These are phyloP conservation scores for Octodon degus DNA, from an alignment of 2,113 vertebrate genomes.

Conservation along the genomic window DNA sequence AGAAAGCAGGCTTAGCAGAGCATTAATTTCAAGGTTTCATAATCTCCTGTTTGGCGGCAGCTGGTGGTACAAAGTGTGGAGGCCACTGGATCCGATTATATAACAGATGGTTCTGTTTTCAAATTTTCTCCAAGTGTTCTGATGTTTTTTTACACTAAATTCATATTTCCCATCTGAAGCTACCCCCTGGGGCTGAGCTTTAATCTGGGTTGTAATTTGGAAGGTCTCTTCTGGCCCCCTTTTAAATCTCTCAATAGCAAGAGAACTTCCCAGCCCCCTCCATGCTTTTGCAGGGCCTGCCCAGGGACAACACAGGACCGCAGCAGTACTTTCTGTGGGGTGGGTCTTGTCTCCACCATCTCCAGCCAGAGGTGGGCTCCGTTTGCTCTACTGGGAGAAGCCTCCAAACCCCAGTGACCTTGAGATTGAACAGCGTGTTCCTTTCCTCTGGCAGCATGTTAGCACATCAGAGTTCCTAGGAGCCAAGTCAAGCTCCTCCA, in stretches of 20 bases:
- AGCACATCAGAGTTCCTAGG: constrained; percentile 65
- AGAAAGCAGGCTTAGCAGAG: constrained; percentile 79
- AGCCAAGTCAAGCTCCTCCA: constrained; percentile 67
- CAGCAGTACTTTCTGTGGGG: constrained; percentile 20
- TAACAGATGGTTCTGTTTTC: constrained; percentile 89
- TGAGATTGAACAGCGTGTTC: constrained; percentile 56
- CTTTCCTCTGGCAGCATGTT: constrained; percentile 57
- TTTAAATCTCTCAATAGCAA: constrained; percentile 76
- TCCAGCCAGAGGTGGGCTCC: constrained; percentile 66
- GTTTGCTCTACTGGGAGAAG: constrained; percentile 50
- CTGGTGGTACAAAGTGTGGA: constrained; percentile 83
- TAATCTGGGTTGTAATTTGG: constrained; percentile 76
- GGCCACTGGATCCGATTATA: constrained; percentile 85
- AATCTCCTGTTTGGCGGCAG: constrained; percentile 84
- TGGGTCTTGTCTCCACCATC: constrained; percentile 6
- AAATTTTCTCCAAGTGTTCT: constrained; percentile 88
- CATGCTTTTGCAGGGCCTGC: constrained; percentile 2
- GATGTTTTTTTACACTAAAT: constrained; percentile 82
- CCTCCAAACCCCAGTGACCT: constrained; percentile 51
- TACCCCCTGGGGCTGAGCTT: constrained; percentile 76
- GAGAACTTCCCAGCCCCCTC: constrained; percentile 76
- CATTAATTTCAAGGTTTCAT: constrained; percentile 85
- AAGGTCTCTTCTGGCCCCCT: background rate
- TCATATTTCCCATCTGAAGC: constrained; percentile 86
- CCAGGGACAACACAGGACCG: background rate